These are phyloP conservation scores for Alethe diademata DNA, from an alignment of 2,113 vertebrate species.

Conservation along the genomic window DNA sequence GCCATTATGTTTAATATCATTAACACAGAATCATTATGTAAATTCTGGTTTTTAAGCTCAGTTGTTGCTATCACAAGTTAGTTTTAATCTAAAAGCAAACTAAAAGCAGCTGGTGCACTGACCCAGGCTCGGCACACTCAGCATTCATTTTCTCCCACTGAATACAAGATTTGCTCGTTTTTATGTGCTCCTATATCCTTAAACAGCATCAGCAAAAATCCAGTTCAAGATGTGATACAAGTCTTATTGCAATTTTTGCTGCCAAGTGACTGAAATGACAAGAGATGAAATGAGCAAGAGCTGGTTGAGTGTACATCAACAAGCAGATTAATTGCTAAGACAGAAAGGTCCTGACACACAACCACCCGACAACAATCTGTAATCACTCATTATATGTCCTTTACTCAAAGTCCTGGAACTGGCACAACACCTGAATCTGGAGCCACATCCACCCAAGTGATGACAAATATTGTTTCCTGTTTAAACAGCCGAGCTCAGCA, in stretches of 20 bases:
- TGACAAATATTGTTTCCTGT: not conserved
- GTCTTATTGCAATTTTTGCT: not conserved
- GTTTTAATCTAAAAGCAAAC: not conserved
- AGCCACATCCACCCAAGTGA: not conserved
- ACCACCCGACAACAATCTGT: not conserved
- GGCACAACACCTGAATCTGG: not conserved
- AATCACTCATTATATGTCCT: slow-evolving; percentile 1
- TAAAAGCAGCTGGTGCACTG: not conserved
- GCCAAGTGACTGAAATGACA: not conserved
- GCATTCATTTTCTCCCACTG: not conserved
- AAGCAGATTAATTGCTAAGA: slow-evolving; percentile 1
- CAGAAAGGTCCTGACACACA: slow-evolving; percentile 23
- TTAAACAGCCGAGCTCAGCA: not conserved
- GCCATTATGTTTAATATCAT: not conserved
- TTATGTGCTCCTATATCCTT: not conserved
- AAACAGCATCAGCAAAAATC: not conserved
- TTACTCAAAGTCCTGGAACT: not conserved
- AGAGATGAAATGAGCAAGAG: not conserved
- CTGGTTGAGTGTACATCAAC: not conserved
- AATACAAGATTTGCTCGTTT: not conserved
- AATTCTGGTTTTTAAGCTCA: not conserved
- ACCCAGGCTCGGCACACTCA: not conserved
- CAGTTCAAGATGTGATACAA: not conserved
- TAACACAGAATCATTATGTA: not conserved
- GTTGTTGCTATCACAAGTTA: not conserved